Evolutionary conservation across 64 coral and sea anemone genomes (phyloP), one percentile per base, ranked within the genome.

Genomic region (Pocillopora damicornis): DNA sequence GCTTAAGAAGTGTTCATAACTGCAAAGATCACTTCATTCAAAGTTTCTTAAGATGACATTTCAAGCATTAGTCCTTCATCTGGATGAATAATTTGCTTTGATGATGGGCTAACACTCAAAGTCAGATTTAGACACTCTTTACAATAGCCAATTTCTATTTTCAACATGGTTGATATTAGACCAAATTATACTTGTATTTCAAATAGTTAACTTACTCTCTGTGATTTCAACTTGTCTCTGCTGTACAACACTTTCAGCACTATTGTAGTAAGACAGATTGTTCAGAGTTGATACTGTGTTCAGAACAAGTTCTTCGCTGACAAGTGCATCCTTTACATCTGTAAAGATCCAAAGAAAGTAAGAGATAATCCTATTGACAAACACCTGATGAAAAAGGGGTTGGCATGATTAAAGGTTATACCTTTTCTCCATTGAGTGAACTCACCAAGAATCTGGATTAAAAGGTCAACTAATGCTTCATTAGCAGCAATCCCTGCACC

Each of bases 231-330:
- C 61, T 65, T 92, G 90, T 63, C 79, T 95, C 20, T 90, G 76
- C 20, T 86, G 76, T 37, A 98, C 85, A 42, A 92, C 75, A 66
- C 87, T 95, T 13, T 83, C 82, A 18, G 30, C 74, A 58, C 92
- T 84, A 79, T 87, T 86, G 79, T 98, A 98, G 58, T 92, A 98
- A 20, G 96, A 98, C 74, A 98, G 45, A 36, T 98, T 98, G 77
- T 98, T 98, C 7, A 98, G 71, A 45, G 96, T 98, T 30, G 96
- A 83, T 9, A 98, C 93, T 73, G 96, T 98, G 67, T 98, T 98
- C 1, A 98, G 79, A 11, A 98, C 93, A 71, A 98, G 78, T 51
- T 98, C 96, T 79, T 98, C 96, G 75, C 87, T 98, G 13, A 57
- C 35, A 1, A 42, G 37, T 35, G 94, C 59, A 22, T 88, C 74